A percentile compares a stretch with the other conserved stretches of the same genome.
Evolutionary conservation across 2,888 invertebrate species (phyloP).

Genomic region (Lepidochrysops patricia): DNA sequence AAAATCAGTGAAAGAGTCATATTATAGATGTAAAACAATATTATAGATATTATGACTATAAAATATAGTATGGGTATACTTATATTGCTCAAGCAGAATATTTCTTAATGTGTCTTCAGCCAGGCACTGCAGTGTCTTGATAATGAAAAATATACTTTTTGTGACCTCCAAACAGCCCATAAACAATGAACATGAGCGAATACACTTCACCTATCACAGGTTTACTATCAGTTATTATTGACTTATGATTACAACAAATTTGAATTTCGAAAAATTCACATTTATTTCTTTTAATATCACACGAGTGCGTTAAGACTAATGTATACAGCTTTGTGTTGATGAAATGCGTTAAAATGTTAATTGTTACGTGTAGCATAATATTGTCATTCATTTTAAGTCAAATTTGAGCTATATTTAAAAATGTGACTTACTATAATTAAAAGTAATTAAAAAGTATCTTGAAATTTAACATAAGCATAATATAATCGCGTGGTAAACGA

Average conservation of each 20-base stretch:
- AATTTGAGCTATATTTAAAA: conserved; percentile 4
- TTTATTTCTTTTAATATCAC: conserved; percentile 46
- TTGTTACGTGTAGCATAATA: conserved; percentile 6
- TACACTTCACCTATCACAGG: conserved; percentile 51
- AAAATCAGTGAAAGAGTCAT: no score
- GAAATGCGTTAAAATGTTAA: conserved; percentile 13
- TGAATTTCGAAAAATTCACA: background rate
- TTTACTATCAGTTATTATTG: conserved; percentile 26
- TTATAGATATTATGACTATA: no score
- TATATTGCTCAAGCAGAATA: no score
- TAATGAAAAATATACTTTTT: conserved; percentile 13
- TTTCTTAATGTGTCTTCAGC: background rate
- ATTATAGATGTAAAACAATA: no score
- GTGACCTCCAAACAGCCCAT: conserved; percentile 27
- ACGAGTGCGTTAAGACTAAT: conserved; percentile 55
- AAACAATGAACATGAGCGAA: conserved; percentile 22
- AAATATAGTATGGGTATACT: no score
- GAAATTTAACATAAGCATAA: no score
- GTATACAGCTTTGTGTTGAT: conserved; percentile 30
- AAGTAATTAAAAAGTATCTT: no score
- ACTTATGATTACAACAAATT: conserved; percentile 7
- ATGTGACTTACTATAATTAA: background rate
- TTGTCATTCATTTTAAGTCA: conserved; percentile 8
- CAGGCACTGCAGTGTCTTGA: background rate
- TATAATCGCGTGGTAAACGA: no score